Evolutionary conservation across 2,888 invertebrate species (phyloP).

Genomic region (Idaea aversata): DNA sequence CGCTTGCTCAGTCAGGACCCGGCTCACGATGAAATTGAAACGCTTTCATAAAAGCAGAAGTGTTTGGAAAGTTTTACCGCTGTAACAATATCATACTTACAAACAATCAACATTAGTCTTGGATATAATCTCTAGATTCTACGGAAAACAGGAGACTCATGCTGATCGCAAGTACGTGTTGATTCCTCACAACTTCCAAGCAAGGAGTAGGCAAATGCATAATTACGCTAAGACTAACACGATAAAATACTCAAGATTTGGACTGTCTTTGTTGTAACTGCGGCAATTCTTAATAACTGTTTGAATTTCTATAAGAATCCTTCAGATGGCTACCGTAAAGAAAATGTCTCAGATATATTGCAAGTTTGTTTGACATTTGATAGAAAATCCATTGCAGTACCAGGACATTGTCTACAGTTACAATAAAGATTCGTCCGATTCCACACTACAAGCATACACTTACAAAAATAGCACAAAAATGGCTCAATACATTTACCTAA

Average conservation of each 20-base stretch:
- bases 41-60: too few relatives aligned
- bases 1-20: too few relatives aligned
- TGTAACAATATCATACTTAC: background rate
- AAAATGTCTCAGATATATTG: background rate
- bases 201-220: conserved; percentile 52
- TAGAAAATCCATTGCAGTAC: background rate
- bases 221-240: conserved; percentile 68
- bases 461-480: conserved; percentile 74
- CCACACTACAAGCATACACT: conserved; percentile 63
- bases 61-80: background rate
- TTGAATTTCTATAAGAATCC: background rate
- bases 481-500: conserved; percentile 68
- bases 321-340: background rate
- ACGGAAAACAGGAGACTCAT: conserved; percentile 6
- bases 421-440: conserved; percentile 16
- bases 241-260: conserved; percentile 39
- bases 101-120: conserved; percentile 6
- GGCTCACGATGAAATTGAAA: too few relatives aligned
- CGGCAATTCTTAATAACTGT: background rate
- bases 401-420: conserved; percentile 6
- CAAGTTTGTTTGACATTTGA: background rate
- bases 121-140: conserved; percentile 3
- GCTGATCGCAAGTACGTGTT: background rate
- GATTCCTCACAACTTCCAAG: conserved; percentile 18
- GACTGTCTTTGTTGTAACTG: conserved; percentile 13